A percentile compares a stretch with the other conserved stretches of the same genome.
phyloP scores from a whole-genome alignment of 2,888 invertebrate genomes.

The Arrhopalites spinosus region DNA sequence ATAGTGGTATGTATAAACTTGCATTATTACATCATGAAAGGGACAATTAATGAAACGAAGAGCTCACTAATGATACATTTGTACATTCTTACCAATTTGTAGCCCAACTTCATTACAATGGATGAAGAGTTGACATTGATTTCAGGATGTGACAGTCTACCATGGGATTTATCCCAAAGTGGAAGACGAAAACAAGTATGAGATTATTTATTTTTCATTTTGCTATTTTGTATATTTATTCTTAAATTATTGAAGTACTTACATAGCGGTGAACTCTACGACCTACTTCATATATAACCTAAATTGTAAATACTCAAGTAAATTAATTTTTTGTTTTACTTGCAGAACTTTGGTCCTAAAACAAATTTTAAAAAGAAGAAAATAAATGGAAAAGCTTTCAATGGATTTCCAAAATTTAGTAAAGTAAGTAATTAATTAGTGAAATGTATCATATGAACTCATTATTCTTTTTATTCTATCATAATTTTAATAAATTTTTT shows the following conservation, averaged over 20 bases:
- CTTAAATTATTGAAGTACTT: no score
- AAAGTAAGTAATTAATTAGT: no score
- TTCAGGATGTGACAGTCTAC: conserved; percentile 73
- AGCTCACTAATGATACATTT: no score
- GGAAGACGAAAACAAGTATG: conserved; percentile 86
- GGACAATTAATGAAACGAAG: no score
- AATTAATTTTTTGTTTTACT: conserved; percentile 1
- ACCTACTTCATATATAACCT: background rate
- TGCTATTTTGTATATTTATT: no score
- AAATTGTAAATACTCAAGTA: background rate
- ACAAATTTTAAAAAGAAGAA: conserved; percentile 96
- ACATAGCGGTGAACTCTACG: background rate
- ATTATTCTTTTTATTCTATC: no score
- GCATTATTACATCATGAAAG: no score
- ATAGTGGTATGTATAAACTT: conserved; percentile 61
- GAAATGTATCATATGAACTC: no score
- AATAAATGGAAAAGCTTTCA: conserved; percentile 75
- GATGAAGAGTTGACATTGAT: conserved; percentile 72
- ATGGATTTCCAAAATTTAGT: conserved; percentile 83
- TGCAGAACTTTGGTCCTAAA: conserved; percentile 92
- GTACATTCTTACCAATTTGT: conserved; percentile 57
- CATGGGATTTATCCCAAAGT: conserved; percentile 93
- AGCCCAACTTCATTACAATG: conserved; percentile 73
- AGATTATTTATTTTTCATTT: background rate
- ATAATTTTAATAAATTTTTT: no score